phyloP scores from a whole-genome alignment of 2,797 vertebrate genomes.

The Scomberomorus guttatus region DNA sequence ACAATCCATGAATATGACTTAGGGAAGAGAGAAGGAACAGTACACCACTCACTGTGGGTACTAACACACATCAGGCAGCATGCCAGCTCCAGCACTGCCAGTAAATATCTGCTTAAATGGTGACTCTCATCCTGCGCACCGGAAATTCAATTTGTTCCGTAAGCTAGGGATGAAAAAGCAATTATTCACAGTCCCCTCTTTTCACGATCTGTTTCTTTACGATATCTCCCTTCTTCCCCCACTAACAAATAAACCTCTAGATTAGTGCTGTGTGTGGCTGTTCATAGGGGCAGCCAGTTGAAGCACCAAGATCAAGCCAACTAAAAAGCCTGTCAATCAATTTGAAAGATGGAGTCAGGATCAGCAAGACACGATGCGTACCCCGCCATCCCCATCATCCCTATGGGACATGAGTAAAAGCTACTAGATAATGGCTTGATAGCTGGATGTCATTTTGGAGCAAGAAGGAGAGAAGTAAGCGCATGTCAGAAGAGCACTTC shows the following conservation, averaged over 20 bases:
- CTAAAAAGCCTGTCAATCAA: slow-evolving; percentile 76
- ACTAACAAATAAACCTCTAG: slow-evolving; percentile 78
- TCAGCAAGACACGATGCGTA: slow-evolving; percentile 32
- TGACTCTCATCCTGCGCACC: slow-evolving; percentile 79
- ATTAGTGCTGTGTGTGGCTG: slow-evolving; percentile 77
- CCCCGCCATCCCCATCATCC: slow-evolving; percentile 31
- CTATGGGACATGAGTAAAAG: slow-evolving; percentile 64
- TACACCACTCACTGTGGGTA: slow-evolving; percentile 49
- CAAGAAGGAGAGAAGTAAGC: slow-evolving; percentile 54
- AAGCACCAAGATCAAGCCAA: slow-evolving; percentile 62
- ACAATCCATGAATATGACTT: slow-evolving; percentile 78
- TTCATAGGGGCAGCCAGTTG: slow-evolving; percentile 53
- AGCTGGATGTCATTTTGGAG: slow-evolving; percentile 75
- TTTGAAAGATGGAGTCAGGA: slow-evolving; percentile 63
- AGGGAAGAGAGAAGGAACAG: slow-evolving; percentile 60
- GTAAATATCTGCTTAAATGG: slow-evolving; percentile 84
- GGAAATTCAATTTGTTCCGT: slow-evolving; percentile 88
- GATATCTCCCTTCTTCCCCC: slow-evolving; percentile 76
- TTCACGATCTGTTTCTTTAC: slow-evolving; percentile 87
- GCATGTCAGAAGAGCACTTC: slow-evolving; percentile 70
- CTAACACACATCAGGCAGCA: slow-evolving; percentile 67
- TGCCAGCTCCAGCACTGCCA: slow-evolving; percentile 68
- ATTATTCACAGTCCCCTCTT: slow-evolving; percentile 86
- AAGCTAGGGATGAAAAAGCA: slow-evolving; percentile 86
- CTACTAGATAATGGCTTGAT: slow-evolving; percentile 79